Evolutionary conservation across 1,140 invertebrate genomes (phyloP).

Genomic region (Lucilia cuprina): DNA sequence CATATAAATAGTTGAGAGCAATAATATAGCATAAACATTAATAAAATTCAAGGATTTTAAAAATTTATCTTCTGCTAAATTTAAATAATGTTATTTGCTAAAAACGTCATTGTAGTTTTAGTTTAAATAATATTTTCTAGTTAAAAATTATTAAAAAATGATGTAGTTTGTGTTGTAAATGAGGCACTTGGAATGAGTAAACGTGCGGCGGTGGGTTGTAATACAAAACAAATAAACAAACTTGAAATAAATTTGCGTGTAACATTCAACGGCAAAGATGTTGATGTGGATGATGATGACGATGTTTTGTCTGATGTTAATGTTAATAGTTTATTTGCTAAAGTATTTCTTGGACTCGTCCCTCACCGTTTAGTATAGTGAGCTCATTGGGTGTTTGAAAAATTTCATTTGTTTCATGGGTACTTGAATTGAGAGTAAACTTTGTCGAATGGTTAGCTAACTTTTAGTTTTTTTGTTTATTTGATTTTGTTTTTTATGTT

Average conservation of each 20-base stretch:
- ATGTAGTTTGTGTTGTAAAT: not conserved
- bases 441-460: constrained; percentile 2
- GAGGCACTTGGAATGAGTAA: not conserved
- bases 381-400: not conserved
- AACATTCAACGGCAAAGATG: not conserved
- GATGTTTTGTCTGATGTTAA: not conserved
- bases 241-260: not conserved
- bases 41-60: too few relatives aligned
- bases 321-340: not conserved
- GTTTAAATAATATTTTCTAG: too few relatives aligned
- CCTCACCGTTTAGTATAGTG: too few relatives aligned
- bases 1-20: too few relatives aligned
- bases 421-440: not conserved
- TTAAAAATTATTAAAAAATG: not conserved
- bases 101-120: too few relatives aligned
- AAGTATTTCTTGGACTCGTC: not conserved
- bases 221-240: not conserved
- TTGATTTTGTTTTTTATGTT: not conserved
- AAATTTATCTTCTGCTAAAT: too few relatives aligned
- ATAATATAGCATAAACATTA: too few relatives aligned
- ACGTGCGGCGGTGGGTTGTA: not conserved
- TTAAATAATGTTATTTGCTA: too few relatives aligned
- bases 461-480: not conserved
- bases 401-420: not conserved
- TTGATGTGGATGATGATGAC: not conserved